Conservation (phyloP, 2,113 vertebrate species). For the Sebastes fasciatus region DNA sequence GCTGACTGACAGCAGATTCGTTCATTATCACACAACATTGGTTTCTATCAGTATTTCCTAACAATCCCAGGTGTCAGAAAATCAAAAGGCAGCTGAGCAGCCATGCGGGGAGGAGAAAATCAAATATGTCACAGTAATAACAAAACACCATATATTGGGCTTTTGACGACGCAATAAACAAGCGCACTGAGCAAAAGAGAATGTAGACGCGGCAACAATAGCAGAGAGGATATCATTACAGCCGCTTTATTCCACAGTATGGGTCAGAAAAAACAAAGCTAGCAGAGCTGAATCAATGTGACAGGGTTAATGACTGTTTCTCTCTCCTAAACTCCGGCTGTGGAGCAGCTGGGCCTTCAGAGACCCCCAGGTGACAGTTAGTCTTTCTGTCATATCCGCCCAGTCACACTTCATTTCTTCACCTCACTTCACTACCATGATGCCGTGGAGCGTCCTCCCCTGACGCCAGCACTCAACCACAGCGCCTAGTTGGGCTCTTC, state of each 20-base stretch:
- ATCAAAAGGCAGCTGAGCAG: slow-evolving; percentile 75
- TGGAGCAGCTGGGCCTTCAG: slow-evolving; percentile 73
- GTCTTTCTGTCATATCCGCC: slow-evolving; percentile 76
- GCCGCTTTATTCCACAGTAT: slow-evolving; percentile 63
- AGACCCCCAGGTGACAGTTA: slow-evolving; percentile 75
- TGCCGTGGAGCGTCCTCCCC: slow-evolving; percentile 16
- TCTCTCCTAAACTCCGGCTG: slow-evolving; percentile 70
- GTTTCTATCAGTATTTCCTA: slow-evolving; percentile 64
- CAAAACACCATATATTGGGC: slow-evolving; percentile 63
- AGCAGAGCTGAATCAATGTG: slow-evolving; percentile 74
- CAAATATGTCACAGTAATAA: slow-evolving; percentile 74
- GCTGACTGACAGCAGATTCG: slow-evolving; percentile 61
- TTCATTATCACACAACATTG: slow-evolving; percentile 76
- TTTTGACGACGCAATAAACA: slow-evolving; percentile 69
- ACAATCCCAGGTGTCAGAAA: slow-evolving; percentile 73
- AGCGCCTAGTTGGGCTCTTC: slow-evolving; percentile 23
- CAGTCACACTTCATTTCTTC: slow-evolving; percentile 77
- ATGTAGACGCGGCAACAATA: slow-evolving; percentile 27
- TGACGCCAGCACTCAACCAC: slow-evolving; percentile 45
- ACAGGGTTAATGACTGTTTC: slow-evolving; percentile 83
- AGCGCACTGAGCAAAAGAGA: slow-evolving; percentile 40
- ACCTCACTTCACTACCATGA: slow-evolving; percentile 55
- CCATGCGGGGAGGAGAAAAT: slow-evolving; percentile 58
- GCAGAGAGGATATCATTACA: slow-evolving; percentile 64
- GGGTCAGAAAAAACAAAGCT: slow-evolving; percentile 68